These are phyloP conservation scores for Centropyge bicolor DNA, from an alignment of 2,797 vertebrate species.

Conservation along the genomic window DNA sequence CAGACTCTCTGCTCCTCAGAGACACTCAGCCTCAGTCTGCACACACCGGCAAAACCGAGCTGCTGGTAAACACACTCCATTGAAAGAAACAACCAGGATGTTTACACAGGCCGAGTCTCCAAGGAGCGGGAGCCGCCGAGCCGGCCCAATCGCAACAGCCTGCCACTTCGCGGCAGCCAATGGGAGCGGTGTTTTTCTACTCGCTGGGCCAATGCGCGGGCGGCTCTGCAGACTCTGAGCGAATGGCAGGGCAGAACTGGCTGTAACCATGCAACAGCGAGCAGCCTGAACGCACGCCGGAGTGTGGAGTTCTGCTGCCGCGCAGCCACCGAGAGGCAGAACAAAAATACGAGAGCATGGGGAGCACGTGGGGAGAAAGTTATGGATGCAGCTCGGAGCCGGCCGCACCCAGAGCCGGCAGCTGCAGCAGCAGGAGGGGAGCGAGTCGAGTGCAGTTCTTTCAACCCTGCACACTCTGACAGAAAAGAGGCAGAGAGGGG, in stretches of 20 bases:
- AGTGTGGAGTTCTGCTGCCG: slow-evolving; percentile 66
- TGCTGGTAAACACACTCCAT: slow-evolving; percentile 80
- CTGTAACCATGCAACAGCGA: slow-evolving; percentile 89
- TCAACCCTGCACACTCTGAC: not conserved
- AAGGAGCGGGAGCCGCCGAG: slow-evolving; percentile 64
- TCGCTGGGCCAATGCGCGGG: slow-evolving; percentile 69
- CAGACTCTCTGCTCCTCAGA: slow-evolving; percentile 72
- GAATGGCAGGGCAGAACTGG: slow-evolving; percentile 69
- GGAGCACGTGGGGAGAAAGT: slow-evolving; percentile 85
- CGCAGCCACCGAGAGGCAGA: slow-evolving; percentile 56
- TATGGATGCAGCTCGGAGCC: slow-evolving; percentile 75
- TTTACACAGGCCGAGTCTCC: slow-evolving; percentile 81
- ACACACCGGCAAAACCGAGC: slow-evolving; percentile 54
- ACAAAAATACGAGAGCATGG: slow-evolving; percentile 78
- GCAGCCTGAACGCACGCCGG: slow-evolving; percentile 62
- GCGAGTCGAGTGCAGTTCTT: slow-evolving; percentile 34
- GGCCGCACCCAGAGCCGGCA: slow-evolving; percentile 76
- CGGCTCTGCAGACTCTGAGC: slow-evolving; percentile 62
- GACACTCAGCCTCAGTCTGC: slow-evolving; percentile 65
- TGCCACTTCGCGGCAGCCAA: slow-evolving; percentile 67
- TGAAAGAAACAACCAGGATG: slow-evolving; percentile 81
- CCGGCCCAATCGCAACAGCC: slow-evolving; percentile 75
- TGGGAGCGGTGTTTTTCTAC: slow-evolving; percentile 57
- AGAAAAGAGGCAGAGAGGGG: not conserved
- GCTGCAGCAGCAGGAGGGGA: slow-evolving; percentile 34